A percentile compares a stretch with the other conserved stretches of the same genome.
These are phyloP conservation scores for Eustalomyia histrio DNA, from an alignment of 2,888 invertebrate species.

Conservation along the genomic window DNA sequence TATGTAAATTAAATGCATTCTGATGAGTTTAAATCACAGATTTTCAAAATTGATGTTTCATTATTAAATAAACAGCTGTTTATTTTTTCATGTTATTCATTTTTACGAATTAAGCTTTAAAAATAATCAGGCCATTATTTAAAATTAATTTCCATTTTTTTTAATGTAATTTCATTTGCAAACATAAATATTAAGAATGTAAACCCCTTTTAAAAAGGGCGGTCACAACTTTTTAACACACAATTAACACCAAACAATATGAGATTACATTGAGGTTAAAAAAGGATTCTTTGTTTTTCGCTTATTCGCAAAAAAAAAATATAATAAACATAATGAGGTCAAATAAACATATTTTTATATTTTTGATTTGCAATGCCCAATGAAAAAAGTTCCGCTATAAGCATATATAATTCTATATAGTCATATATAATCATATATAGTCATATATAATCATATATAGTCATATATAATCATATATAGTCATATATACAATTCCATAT, in stretches of 20 bases:
- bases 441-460: too few relatives aligned
- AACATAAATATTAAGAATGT: constrained; percentile 59
- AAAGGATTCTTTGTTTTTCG: constrained; percentile 32
- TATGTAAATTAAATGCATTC: constrained; percentile 40
- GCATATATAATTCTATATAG: too few relatives aligned
- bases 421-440: too few relatives aligned
- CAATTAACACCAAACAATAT: neutral
- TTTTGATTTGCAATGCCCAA: too few relatives aligned
- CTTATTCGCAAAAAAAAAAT: constrained; percentile 11
- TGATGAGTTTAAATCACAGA: constrained; percentile 44
- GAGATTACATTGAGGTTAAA: constrained; percentile 21
- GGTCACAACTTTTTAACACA: neutral
- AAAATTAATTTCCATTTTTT: constrained; percentile 55
- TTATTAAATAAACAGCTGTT: constrained; percentile 47
- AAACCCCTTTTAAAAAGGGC: constrained; percentile 31
- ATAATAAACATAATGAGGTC: constrained; percentile 46
- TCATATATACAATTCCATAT: too few relatives aligned
- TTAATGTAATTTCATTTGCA: constrained; percentile 53
- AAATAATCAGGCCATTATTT: constrained; percentile 61
- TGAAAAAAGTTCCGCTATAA: too few relatives aligned
- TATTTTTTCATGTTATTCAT: constrained; percentile 3
- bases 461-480: too few relatives aligned
- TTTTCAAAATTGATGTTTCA: constrained; percentile 45
- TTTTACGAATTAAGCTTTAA: constrained; percentile 26
- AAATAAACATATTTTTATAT: constrained; percentile 47